phyloP scores from a whole-genome alignment of 2,113 vertebrate species.

The Callithrix jacchus region DNA sequence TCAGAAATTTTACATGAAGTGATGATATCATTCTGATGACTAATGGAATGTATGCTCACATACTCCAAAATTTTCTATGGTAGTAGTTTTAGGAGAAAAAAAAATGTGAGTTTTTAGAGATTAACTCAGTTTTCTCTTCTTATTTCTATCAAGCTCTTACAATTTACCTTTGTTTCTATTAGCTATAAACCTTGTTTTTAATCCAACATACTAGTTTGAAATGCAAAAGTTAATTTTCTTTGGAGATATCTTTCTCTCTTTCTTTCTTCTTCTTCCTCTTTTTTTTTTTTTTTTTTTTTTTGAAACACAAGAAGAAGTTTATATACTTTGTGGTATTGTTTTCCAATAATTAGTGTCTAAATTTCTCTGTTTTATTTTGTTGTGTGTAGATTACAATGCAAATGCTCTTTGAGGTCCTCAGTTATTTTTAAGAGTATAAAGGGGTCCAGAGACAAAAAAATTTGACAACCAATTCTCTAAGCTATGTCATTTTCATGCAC shows the following conservation, averaged over 20 bases:
- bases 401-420: neutral
- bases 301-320: neutral
- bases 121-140: neutral
- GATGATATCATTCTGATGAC: neutral
- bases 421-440: neutral
- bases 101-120: neutral
- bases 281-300: neutral
- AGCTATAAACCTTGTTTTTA: neutral
- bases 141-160: neutral
- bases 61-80: neutral
- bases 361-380: neutral
- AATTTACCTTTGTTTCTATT: conserved; percentile 1
- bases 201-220: neutral
- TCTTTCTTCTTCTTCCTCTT: too few relatives aligned
- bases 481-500: neutral
- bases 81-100: neutral
- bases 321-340: neutral
- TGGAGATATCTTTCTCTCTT: neutral
- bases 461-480: neutral
- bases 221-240: conserved; percentile 28
- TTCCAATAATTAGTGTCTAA: neutral
- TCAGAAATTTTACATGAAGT: neutral
- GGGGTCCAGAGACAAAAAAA: neutral
- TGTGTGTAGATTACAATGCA: neutral
- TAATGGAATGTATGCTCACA: neutral